These are phyloP conservation scores for Diorhabda carinulata DNA, from an alignment of 1,140 invertebrate genomes.

Conservation along the genomic window DNA sequence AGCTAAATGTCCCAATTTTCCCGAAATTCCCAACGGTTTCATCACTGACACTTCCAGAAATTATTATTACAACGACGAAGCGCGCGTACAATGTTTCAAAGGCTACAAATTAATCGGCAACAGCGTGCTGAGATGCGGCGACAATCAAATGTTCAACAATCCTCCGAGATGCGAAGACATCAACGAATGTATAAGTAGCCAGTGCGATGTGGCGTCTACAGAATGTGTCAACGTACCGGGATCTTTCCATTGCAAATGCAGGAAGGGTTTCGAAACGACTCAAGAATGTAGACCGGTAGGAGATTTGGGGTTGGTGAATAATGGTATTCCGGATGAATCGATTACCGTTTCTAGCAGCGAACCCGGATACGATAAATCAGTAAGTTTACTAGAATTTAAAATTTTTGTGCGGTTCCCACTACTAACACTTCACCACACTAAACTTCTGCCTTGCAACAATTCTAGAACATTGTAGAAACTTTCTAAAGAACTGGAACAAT, in stretches of 20 bases:
- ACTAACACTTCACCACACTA: no score
- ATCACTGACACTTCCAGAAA: conserved; percentile 69
- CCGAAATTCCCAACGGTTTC: conserved; percentile 80
- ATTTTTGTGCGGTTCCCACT: background rate
- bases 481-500: no score
- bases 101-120: conserved; percentile 82
- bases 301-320: conserved; percentile 83
- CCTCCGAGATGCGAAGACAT: conserved; percentile 87
- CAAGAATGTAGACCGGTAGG: conserved; percentile 85
- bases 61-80: conserved; percentile 88
- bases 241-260: conserved; percentile 88
- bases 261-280: conserved; percentile 77
- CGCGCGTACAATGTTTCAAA: conserved; percentile 85
- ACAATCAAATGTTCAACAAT: conserved; percentile 79
- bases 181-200: conserved; percentile 85
- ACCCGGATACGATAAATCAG: conserved; percentile 75
- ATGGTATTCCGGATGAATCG: conserved; percentile 83
- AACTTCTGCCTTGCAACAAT: no score
- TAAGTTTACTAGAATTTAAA: conserved; percentile 47
- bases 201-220: conserved; percentile 86
- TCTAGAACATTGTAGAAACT: no score
- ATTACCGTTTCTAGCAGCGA: conserved; percentile 82
- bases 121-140: conserved; percentile 84
- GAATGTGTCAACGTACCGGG: conserved; percentile 88
- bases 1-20: conserved; percentile 75